Evolutionary conservation across 2,797 vertebrate species (phyloP).

Genomic region (Columba guinea): DNA sequence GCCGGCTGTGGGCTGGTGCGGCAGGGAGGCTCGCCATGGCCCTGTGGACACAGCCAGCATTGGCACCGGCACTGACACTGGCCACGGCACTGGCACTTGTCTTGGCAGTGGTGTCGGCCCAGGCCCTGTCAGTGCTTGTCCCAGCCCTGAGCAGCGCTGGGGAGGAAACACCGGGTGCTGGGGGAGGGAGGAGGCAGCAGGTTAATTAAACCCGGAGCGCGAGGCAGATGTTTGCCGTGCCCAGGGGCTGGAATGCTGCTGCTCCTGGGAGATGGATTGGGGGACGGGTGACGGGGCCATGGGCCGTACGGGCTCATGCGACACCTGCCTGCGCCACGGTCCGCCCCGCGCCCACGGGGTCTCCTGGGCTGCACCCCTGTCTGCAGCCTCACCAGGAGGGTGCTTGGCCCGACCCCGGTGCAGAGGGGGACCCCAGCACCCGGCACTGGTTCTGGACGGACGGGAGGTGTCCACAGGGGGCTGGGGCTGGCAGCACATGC

Average conservation of each 20-base stretch:
- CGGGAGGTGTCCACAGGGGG: too few species aligned
- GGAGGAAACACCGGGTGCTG: slow-evolving; percentile 31
- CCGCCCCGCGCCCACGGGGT: neutral
- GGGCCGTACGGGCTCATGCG: neutral
- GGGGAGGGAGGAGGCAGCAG: slow-evolving; percentile 37
- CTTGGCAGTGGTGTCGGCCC: neutral
- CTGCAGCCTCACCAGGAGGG: neutral
- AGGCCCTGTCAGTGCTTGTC: too few species aligned
- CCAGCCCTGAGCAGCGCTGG: too few species aligned
- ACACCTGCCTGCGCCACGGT: neutral
- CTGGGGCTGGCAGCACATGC: neutral
- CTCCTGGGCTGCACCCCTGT: neutral
- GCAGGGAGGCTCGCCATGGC: neutral
- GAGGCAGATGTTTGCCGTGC: slow-evolving; percentile 55
- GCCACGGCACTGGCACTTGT: neutral
- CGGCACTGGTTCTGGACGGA: neutral
- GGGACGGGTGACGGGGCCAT: neutral
- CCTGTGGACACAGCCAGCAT: neutral
- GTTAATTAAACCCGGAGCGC: slow-evolving; percentile 52
- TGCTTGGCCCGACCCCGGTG: neutral
- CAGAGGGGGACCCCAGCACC: too few species aligned
- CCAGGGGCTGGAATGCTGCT: slow-evolving; percentile 67
- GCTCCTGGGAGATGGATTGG: slow-evolving; percentile 38
- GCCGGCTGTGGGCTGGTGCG: accelerated
- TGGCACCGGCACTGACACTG: neutral